phyloP scores from a whole-genome alignment of 2,888 invertebrate genomes.

The Napeogenes inachia region DNA sequence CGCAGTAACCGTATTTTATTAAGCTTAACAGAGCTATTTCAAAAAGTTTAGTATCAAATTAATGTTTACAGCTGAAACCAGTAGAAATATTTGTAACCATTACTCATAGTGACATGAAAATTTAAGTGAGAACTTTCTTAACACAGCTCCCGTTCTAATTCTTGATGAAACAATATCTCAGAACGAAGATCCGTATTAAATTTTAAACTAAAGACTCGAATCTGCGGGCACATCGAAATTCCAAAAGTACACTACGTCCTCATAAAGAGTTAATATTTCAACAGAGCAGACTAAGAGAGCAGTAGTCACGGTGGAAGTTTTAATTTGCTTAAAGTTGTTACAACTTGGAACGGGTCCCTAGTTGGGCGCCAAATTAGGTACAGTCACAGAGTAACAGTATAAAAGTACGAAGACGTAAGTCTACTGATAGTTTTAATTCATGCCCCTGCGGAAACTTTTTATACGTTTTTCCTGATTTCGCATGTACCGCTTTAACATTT shows the following conservation, averaged over 20 bases:
- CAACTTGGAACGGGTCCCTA: conserved; percentile 72
- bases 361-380: conserved; percentile 73
- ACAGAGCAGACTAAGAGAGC: conserved; percentile 64
- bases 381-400: conserved; percentile 46
- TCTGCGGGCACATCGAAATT: conserved; percentile 51
- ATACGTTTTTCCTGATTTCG: conserved; percentile 40
- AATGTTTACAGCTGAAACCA: neutral
- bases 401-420: conserved; percentile 53
- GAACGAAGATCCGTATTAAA: conserved; percentile 57
- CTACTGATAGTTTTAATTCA: conserved; percentile 70
- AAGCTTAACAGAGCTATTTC: neutral
- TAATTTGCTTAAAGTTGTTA: conserved; percentile 77
- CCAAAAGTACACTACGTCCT: conserved; percentile 62
- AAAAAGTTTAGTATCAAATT: neutral
- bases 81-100: conserved; percentile 14
- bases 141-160: conserved; percentile 24
- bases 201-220: conserved; percentile 63
- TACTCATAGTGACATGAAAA: conserved; percentile 16
- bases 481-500: conserved; percentile 36
- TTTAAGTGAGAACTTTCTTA: conserved; percentile 24
- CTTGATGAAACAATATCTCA: conserved; percentile 45
- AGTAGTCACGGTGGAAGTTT: conserved; percentile 72
- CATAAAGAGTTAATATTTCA: conserved; percentile 77
- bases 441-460: conserved; percentile 51
- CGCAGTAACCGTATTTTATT: neutral